Evolutionary conservation across 2,888 invertebrate genomes (phyloP).

Genomic region (Cerastoderma edule): DNA sequence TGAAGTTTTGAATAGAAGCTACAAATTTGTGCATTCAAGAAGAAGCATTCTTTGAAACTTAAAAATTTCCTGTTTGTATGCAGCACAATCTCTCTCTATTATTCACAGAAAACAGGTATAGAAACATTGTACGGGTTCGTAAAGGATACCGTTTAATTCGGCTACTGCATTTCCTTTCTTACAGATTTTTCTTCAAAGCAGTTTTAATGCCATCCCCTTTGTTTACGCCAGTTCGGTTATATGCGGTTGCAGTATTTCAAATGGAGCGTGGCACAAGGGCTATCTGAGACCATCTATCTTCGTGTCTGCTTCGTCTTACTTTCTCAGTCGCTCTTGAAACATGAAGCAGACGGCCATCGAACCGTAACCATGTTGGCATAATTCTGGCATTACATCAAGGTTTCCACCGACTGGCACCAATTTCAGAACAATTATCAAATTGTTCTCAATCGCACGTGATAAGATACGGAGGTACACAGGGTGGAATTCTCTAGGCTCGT

Average conservation of each 20-base stretch:
- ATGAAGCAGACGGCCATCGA: constrained; percentile 29
- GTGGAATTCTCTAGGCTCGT: constrained; percentile 31
- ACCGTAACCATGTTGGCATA: constrained; percentile 50
- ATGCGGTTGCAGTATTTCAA: constrained; percentile 37
- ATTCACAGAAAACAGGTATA: too few relatives aligned
- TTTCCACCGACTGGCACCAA: constrained; percentile 39
- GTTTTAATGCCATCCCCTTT: constrained; percentile 29
- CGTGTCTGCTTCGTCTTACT: constrained; percentile 30
- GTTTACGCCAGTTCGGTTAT: constrained; percentile 37
- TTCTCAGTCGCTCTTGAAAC: constrained; percentile 37
- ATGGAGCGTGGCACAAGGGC: constrained; percentile 35
- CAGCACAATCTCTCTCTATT: too few relatives aligned
- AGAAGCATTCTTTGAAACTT: too few relatives aligned
- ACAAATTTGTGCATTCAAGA: too few relatives aligned
- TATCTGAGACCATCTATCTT: constrained; percentile 45
- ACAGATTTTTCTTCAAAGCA: constrained; percentile 21
- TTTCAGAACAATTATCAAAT: constrained; percentile 59
- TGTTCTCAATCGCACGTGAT: constrained; percentile 54
- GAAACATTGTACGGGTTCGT: too few relatives aligned
- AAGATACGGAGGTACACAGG: constrained; percentile 41
- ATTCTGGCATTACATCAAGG: constrained; percentile 39
- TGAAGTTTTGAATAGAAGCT: too few relatives aligned
- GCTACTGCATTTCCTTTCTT: constrained; percentile 5
- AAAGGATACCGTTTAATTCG: neutral
- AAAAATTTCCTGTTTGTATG: too few relatives aligned